phyloP scores from a whole-genome alignment of 2,888 invertebrate genomes.

The Andrena fulva region DNA sequence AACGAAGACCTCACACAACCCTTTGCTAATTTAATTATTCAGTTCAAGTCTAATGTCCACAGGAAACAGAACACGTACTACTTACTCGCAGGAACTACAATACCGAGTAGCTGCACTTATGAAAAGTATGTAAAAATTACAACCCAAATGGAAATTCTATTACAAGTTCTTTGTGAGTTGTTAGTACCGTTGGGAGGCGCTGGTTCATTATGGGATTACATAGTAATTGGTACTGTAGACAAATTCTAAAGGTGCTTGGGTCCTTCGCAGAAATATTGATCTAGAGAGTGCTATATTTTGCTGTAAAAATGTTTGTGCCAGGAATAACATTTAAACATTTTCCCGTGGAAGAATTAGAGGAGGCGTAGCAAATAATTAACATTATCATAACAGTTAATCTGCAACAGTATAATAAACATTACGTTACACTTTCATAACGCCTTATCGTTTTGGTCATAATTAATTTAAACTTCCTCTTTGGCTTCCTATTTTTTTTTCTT shows the following conservation, averaged over 20 bases:
- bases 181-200: slow-evolving; percentile 64
- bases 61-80: slow-evolving; percentile 83
- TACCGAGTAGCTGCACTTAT: slow-evolving; percentile 85
- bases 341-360: slow-evolving; percentile 43
- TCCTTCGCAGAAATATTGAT: slow-evolving; percentile 52
- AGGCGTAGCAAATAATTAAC: slow-evolving; percentile 26
- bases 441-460: background rate
- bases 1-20: slow-evolving; percentile 35
- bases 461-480: slow-evolving; percentile 36
- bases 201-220: slow-evolving; percentile 70
- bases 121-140: slow-evolving; percentile 84
- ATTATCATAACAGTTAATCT: slow-evolving; percentile 6
- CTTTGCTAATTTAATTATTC: slow-evolving; percentile 50
- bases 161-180: slow-evolving; percentile 51
- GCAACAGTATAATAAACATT: background rate
- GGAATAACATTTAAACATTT: slow-evolving; percentile 31
- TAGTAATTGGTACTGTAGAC: slow-evolving; percentile 46
- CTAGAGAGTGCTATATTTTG: slow-evolving; percentile 35
- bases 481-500: slow-evolving; percentile 32
- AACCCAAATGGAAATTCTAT: slow-evolving; percentile 54
- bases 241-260: slow-evolving; percentile 70
- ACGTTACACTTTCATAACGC: background rate
- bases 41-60: slow-evolving; percentile 80
- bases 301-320: slow-evolving; percentile 54
- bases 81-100: slow-evolving; percentile 85